These are phyloP conservation scores for Drosophila azteca DNA, from an alignment of 1,140 invertebrate genomes.

Conservation along the genomic window DNA sequence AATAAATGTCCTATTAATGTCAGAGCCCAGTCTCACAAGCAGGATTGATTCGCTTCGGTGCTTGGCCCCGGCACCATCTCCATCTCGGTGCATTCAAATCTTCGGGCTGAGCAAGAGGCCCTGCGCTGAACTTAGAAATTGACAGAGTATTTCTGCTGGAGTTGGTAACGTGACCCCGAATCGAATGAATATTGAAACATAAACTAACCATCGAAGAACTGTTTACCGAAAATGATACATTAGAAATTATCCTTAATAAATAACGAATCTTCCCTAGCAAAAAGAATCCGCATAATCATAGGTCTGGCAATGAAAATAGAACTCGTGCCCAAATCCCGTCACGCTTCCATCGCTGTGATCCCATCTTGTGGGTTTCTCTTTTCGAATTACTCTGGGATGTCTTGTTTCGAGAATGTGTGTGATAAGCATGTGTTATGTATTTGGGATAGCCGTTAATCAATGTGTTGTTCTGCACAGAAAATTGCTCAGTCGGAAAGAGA, in stretches of 20 bases:
- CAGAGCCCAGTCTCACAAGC: constrained; percentile 59
- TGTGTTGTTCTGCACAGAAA: constrained; percentile 14
- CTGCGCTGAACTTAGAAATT: not conserved
- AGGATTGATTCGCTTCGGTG: constrained; percentile 64
- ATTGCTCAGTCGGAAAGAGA: constrained; percentile 14
- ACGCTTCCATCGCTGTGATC: constrained; percentile 15
- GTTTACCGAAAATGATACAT: too few species aligned
- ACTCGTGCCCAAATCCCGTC: constrained; percentile 8
- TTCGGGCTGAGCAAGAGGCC: constrained; percentile 16
- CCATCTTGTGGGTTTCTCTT: too few species aligned
- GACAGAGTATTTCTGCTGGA: not conserved
- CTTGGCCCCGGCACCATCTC: constrained; percentile 10
- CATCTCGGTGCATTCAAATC: constrained; percentile 59
- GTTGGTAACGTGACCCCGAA: constrained; percentile 8
- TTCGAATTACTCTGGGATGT: constrained; percentile 31
- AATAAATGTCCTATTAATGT: constrained; percentile 83
- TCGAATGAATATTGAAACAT: too few species aligned
- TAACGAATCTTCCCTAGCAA: too few species aligned
- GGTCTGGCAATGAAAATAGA: not conserved
- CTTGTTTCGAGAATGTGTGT: constrained; percentile 54
- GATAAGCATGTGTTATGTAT: constrained; percentile 66
- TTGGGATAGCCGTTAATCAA: constrained; percentile 30
- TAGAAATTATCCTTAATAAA: not conserved
- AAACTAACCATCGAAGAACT: too few species aligned
- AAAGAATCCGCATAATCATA: not conserved